phyloP scores from a whole-genome alignment of 1,140 invertebrate species.

The Drosophila bocqueti region DNA sequence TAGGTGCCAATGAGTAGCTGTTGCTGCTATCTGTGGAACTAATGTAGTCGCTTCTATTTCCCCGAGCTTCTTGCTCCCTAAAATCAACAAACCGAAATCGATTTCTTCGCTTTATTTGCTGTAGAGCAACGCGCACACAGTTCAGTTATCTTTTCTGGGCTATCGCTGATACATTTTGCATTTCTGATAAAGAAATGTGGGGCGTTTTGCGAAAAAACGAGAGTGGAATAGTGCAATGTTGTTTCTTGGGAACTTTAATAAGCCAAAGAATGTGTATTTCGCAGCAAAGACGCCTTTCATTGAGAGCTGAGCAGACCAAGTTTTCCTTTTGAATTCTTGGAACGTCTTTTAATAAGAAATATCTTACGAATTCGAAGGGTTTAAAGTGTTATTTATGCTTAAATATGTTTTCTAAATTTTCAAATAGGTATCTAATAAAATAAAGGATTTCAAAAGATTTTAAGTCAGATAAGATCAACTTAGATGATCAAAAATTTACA shows the following conservation, averaged over 20 bases:
- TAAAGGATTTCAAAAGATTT: background rate
- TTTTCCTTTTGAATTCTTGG: background rate
- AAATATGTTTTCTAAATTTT: background rate
- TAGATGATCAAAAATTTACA: background rate
- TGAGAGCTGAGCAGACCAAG: background rate
- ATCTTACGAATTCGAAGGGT: background rate
- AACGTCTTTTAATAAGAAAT: background rate
- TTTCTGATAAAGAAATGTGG: conserved; percentile 41
- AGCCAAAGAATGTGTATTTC: background rate
- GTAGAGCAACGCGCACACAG: conserved; percentile 24
- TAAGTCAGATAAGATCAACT: too few relatives aligned
- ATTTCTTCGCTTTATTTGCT: conserved; percentile 39
- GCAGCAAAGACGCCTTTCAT: conserved; percentile 22
- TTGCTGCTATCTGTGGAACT: conserved; percentile 30
- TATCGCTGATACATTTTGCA: conserved; percentile 60
- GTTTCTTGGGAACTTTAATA: conserved; percentile 19
- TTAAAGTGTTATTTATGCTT: background rate
- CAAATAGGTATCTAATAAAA: background rate
- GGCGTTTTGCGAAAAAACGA: conserved; percentile 5
- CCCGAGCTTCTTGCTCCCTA: conserved; percentile 21
- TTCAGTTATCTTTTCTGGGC: conserved; percentile 43
- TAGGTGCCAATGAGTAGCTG: background rate
- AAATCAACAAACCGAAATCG: conserved; percentile 44
- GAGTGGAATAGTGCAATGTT: background rate
- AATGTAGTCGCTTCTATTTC: conserved; percentile 29